Evolutionary conservation across 2,797 vertebrate genomes (phyloP), one percentile per base, ranked within the genome.

Genomic region (Myoxocephalus aenaeus): DNA sequence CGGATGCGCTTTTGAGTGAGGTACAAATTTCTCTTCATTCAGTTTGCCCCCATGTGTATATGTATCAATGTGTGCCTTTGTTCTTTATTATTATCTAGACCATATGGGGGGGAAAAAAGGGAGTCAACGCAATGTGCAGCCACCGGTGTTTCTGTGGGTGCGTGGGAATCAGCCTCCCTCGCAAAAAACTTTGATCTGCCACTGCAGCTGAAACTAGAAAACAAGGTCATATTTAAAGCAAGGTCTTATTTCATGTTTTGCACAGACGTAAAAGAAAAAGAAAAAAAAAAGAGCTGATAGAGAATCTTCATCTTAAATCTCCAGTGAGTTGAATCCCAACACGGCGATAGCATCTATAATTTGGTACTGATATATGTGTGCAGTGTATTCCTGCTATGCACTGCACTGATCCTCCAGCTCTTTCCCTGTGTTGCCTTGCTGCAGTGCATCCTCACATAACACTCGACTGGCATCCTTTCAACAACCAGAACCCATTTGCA

Each of bases 171-270:
- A 75, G 62, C 88, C 89, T 85, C 87, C 84, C 82, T 75, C 79
- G 38, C 80, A 85, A 73, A 83, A 57, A 93, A 92, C 90, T 92
- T 92, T 89, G 79, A 89, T 91, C 85, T 82, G 70, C 81, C 51
- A 79, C 82, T 80, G 71, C 80, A 82, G 79, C 63, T 68, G 46
- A 65, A 86, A 73, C 72, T 68, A 64, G 14, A 85, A 77, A 83
- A 75, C 13, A 54, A 62, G 0, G 10, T 65, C 2, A 11, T 9
- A 38, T 38, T 38, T 38, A 9, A 32, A 32, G 58, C 80, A 20
- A 5, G 5, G 10, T 82, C 57, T 76, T 32, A 36, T 73, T 72
- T 53, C 27, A 72, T 58, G 15, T 65, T 81, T 73, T 9, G 5
- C 56, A 59, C 20, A 27, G 6, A 58, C 29, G 15, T 27, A 27